phyloP scores from a whole-genome alignment of 2,888 invertebrate genomes.

The Cheilosia vernalis region DNA sequence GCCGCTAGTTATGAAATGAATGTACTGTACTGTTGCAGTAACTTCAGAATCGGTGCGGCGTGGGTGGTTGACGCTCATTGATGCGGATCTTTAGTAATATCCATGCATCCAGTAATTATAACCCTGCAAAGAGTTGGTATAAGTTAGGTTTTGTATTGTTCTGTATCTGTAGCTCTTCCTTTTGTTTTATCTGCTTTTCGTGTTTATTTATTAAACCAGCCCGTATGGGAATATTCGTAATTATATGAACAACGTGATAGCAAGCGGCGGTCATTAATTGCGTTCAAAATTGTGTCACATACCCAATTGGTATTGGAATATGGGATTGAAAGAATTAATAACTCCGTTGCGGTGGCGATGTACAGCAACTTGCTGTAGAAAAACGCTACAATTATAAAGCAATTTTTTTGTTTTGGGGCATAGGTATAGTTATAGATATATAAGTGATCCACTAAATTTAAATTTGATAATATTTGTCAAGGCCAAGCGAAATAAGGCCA shows the following conservation, averaged over 20 bases:
- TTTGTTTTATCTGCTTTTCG: slow-evolving; percentile 16
- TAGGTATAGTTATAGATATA: too few relatives aligned
- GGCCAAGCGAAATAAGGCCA: too few relatives aligned
- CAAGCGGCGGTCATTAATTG: slow-evolving; percentile 45
- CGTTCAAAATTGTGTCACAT: slow-evolving; percentile 39
- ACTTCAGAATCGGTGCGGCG: slow-evolving; percentile 1
- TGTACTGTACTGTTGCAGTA: slow-evolving; percentile 18
- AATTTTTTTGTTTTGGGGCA: too few relatives aligned
- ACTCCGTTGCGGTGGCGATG: slow-evolving; percentile 1
- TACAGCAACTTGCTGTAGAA: not conserved
- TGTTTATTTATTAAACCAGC: slow-evolving; percentile 17
- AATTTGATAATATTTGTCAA: too few relatives aligned
- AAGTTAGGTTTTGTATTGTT: slow-evolving; percentile 29
- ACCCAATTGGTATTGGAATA: slow-evolving; percentile 22
- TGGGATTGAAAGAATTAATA: slow-evolving; percentile 34
- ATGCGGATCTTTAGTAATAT: slow-evolving; percentile 29
- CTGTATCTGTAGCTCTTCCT: slow-evolving; percentile 6
- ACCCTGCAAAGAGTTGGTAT: slow-evolving; percentile 7
- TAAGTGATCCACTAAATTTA: too few relatives aligned
- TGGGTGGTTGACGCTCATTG: slow-evolving; percentile 20
- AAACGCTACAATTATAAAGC: not conserved
- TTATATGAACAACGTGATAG: slow-evolving; percentile 44
- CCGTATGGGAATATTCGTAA: slow-evolving; percentile 48
- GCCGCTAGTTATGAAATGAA: not conserved
- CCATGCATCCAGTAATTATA: slow-evolving; percentile 32